Evolutionary conservation across 2,888 invertebrate species (phyloP).

Genomic region (Troides oblongomaculatus): DNA sequence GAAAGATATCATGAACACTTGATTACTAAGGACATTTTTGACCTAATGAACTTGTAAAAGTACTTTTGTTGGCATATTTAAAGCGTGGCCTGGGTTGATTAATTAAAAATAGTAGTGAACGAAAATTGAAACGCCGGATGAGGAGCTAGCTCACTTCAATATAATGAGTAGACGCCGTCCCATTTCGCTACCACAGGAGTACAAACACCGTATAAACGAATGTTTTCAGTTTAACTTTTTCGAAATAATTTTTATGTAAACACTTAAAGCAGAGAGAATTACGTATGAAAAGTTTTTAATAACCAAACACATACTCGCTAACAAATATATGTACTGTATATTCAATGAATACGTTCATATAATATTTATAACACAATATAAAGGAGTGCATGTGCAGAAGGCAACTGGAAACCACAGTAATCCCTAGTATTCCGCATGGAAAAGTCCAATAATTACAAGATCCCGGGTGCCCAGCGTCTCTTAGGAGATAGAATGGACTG

Average conservation of each 20-base stretch:
- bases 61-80: not conserved
- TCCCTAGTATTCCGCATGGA: no score
- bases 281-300: not conserved
- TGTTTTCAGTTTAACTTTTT: constrained; percentile 8
- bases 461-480: no score
- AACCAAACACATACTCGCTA: not conserved
- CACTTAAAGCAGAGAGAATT: not conserved
- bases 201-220: constrained; percentile 8
- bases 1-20: not conserved
- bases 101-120: constrained; percentile 19
- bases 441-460: no score
- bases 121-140: constrained; percentile 12
- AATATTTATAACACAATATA: no score
- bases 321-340: not conserved
- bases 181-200: constrained; percentile 4
- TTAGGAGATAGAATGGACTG: no score
- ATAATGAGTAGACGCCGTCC: constrained; percentile 15
- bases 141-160: constrained; percentile 16
- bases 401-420: no score
- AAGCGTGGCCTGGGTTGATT: constrained; percentile 9
- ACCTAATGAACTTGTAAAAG: not conserved
- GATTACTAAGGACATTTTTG: not conserved
- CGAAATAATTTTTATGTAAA: not conserved
- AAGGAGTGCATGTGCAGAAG: no score
- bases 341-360: no score